Percentiles rank a stretch among this genome's conserved stretches.
Conservation (phyloP, 2,113 vertebrate species). For the Nanorana parkeri region DNA sequence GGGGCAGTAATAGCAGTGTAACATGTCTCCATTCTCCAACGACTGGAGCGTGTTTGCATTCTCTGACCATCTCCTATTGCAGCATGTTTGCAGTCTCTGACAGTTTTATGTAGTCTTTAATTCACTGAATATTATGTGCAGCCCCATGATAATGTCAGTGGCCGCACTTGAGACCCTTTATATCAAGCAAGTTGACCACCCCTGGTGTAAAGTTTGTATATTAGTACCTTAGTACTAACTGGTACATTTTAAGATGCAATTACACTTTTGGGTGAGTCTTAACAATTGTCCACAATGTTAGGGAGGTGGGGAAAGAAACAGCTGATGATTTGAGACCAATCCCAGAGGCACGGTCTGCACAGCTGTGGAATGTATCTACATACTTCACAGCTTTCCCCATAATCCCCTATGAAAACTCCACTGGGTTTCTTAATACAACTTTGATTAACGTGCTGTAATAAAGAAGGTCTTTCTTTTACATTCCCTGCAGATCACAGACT, state of each 20-base stretch:
- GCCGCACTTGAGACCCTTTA: too few relatives aligned
- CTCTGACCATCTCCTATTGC: too few relatives aligned
- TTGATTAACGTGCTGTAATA: conserved; percentile 56
- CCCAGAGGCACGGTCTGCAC: background rate
- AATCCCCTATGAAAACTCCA: conserved; percentile 26
- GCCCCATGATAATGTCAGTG: too few relatives aligned
- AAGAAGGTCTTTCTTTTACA: conserved; percentile 63
- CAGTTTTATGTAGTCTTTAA: too few relatives aligned
- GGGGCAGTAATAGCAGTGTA: too few relatives aligned
- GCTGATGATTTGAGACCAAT: conserved; percentile 45
- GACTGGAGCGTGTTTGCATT: too few relatives aligned
- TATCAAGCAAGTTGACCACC: too few relatives aligned
- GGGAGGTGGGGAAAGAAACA: conserved; percentile 19
- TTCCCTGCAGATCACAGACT: conserved; percentile 29
- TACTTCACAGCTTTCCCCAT: conserved; percentile 27
- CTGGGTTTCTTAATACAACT: conserved; percentile 30
- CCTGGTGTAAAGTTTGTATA: too few relatives aligned
- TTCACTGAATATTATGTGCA: too few relatives aligned
- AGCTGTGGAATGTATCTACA: conserved; percentile 31
- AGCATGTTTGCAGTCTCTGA: too few relatives aligned
- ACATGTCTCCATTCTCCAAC: too few relatives aligned
- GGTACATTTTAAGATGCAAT: background rate
- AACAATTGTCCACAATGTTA: background rate
- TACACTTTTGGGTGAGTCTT: background rate
- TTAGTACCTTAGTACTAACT: too few relatives aligned